phyloP scores from a whole-genome alignment of 1,140 invertebrate species.

The Oncopodura yosiiana region DNA sequence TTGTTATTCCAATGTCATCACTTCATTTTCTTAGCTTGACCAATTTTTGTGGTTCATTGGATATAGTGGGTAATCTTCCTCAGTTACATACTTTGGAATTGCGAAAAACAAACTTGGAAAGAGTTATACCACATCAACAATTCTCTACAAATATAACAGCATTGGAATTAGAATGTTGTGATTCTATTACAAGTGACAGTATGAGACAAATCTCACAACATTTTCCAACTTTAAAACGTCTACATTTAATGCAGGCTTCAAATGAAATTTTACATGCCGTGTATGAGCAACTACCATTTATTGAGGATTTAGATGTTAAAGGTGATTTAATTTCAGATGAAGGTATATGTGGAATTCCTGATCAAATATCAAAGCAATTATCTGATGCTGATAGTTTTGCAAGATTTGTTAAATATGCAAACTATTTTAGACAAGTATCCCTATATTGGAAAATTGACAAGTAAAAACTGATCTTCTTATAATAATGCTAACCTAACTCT shows the following conservation, averaged over 20 bases:
- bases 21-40: neutral
- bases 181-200: neutral
- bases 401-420: constrained; percentile 12
- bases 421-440: constrained; percentile 6
- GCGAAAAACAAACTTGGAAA: neutral
- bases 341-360: constrained; percentile 7
- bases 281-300: neutral
- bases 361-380: constrained; percentile 11
- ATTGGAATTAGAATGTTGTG: neutral
- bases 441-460: constrained; percentile 4
- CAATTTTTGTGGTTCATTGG: neutral
- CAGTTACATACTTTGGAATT: constrained; percentile 6
- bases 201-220: neutral
- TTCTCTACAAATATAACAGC: neutral
- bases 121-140: constrained; percentile 7
- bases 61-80: constrained; percentile 1
- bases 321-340: constrained; percentile 3
- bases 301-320: constrained; percentile 8
- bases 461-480: neutral
- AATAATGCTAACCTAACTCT: neutral
- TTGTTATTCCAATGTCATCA: constrained; percentile 5
- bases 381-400: constrained; percentile 11
- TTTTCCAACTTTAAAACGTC: constrained; percentile 1
- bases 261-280: constrained; percentile 6
- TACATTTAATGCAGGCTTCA: constrained; percentile 1